These are phyloP conservation scores for Rhinogobius similis DNA, from an alignment of 2,113 vertebrate genomes.

Conservation along the genomic window DNA sequence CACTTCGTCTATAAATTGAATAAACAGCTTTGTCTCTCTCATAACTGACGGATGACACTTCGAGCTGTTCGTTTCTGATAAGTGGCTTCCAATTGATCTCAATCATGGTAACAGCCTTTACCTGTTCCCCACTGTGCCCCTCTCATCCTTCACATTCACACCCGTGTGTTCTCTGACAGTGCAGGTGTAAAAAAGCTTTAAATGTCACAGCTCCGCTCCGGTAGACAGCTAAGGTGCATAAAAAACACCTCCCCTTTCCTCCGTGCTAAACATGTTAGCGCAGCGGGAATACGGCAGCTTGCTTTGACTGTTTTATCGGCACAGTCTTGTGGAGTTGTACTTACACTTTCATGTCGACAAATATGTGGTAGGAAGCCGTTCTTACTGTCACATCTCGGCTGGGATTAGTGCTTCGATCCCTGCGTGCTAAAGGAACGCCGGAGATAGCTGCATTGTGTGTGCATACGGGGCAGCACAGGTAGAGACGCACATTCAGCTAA, in stretches of 20 bases:
- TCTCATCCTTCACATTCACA: conserved; percentile 24
- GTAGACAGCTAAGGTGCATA: conserved; percentile 4
- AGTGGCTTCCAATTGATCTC: background rate
- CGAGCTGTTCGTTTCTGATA: background rate
- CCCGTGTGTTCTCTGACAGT: conserved; percentile 25
- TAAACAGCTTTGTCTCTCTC: background rate
- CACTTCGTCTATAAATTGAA: background rate
- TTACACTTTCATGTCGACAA: conserved; percentile 24
- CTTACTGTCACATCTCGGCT: conserved; percentile 22
- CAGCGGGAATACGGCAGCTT: conserved; percentile 5
- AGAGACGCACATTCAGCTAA: conserved; percentile 53
- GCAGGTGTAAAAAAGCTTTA: conserved; percentile 53
- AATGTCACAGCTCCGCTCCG: conserved; percentile 23
- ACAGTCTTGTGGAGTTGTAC: conserved; percentile 10
- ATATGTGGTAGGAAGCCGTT: conserved; percentile 4
- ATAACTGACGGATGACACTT: background rate
- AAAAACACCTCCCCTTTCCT: background rate
- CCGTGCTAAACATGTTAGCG: conserved; percentile 8
- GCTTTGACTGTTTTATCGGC: conserved; percentile 16
- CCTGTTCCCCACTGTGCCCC: conserved; percentile 32
- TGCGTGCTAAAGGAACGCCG: conserved; percentile 22
- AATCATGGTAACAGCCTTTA: background rate
- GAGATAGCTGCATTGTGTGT: conserved; percentile 33
- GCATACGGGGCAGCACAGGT: conserved; percentile 57
- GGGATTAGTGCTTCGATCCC: conserved; percentile 32